phyloP scores from a whole-genome alignment of 37 sponge, comb jelly and placozoan species.

The Haliclona indistincta region DNA sequence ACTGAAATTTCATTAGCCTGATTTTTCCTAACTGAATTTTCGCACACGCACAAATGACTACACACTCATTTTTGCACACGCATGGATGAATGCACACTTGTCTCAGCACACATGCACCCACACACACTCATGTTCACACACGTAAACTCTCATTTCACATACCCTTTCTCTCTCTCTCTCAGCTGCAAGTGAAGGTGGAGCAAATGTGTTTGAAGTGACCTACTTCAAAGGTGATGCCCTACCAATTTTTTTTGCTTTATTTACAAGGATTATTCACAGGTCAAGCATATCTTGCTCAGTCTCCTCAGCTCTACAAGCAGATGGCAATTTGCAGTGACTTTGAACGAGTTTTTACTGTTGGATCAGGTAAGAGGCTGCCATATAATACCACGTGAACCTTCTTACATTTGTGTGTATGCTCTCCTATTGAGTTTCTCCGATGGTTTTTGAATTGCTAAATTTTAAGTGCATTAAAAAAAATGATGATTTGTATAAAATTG shows the following conservation, averaged over 20 bases:
- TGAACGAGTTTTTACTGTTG: conserved; percentile 94
- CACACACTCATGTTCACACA: neutral
- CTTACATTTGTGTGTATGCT: too few relatives aligned
- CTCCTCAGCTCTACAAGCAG: conserved; percentile 99
- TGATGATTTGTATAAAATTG: too few relatives aligned
- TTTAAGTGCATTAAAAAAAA: too few relatives aligned
- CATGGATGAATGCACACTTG: conserved; percentile 3
- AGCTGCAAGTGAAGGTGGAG: conserved; percentile 99
- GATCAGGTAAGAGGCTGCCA: conserved; percentile 76
- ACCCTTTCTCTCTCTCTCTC: neutral
- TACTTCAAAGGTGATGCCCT: conserved; percentile 85
- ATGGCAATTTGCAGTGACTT: conserved; percentile 97
- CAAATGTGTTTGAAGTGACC: conserved; percentile 96
- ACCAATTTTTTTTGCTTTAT: neutral
- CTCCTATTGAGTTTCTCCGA: neutral
- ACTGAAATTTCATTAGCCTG: too few relatives aligned
- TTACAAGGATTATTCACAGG: conserved; percentile 39
- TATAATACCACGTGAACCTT: too few relatives aligned
- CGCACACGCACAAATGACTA: conserved; percentile 8
- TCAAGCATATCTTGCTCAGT: conserved; percentile 96
- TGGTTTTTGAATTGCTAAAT: too few relatives aligned
- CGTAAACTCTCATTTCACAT: neutral
- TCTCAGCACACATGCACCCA: neutral
- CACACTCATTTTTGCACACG: conserved; percentile 11
- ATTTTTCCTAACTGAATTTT: neutral